Base-by-base conservation (phyloP, 1,140 invertebrate species). In the Drosophila subpulchrella region DNA sequence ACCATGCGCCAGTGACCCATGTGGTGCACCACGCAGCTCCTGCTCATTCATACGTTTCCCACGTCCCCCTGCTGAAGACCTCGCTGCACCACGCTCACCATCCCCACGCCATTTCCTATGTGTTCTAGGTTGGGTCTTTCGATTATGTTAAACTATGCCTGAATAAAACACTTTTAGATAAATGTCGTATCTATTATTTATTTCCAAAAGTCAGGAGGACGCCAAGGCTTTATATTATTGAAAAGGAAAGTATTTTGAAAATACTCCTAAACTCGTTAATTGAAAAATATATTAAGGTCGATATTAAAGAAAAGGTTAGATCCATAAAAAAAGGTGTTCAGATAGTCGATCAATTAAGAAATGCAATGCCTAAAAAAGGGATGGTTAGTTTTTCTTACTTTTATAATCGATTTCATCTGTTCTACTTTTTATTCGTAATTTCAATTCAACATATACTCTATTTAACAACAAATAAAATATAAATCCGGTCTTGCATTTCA, bases 1-100 rank as follows among this genome's bases (percentile, higher is more conserved):
- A 91, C 50, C 89, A 91, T 42, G 75, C 83, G 12, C 86, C 88
- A 13, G 76, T 81, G 32, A 78, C 89, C 27, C 89, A 91, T 27
- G 70, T 90, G 30, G 63, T 91, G 11, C 90, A 67, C 20, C 65
- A 91, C 53, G 32, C 77, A 0, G 65, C 85, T 0, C 80, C 81
- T 0, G 51, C 90, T 13, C 66, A 78, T 0, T 42, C 79, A 6
- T 65, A 81, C 32, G 57, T 91, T 3, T 60, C 82, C 0, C 79
- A 83, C 51, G 68, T 79, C 36, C 86, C 86, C 1, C 36, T 90
- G 42, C 41, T 90, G 54, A 90, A 82, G 53, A 47, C 75, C 12
- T 56, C 85, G 7, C n/a, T 88, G 41, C 79, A 88, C 30, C n/a
- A 41, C 42, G 17, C 17, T 2, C 65, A 66, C 10, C 81, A 90